phyloP scores from a whole-genome alignment of 2,113 vertebrate species.

The Notiomystis cincta region DNA sequence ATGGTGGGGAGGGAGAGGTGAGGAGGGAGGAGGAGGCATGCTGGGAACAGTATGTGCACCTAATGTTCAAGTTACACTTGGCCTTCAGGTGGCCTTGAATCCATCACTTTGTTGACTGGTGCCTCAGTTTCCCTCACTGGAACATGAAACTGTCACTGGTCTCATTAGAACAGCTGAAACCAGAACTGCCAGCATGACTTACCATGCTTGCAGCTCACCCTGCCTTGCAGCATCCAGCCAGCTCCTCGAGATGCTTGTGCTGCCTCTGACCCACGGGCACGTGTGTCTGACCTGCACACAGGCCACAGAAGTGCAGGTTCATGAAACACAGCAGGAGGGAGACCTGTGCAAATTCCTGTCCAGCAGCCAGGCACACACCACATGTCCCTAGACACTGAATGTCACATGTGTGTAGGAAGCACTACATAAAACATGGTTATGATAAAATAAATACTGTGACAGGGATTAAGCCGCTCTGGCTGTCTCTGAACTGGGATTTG shows the following conservation, averaged over 20 bases:
- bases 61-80: not conserved
- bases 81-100: not conserved
- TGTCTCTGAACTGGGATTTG: not conserved
- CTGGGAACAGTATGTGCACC: not conserved
- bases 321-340: not conserved
- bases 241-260: not conserved
- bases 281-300: not conserved
- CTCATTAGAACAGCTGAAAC: not conserved
- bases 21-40: no score
- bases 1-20: fast-evolving
- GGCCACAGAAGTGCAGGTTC: not conserved
- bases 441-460: not conserved
- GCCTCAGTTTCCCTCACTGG: not conserved
- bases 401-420: not conserved
- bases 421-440: not conserved
- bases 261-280: not conserved
- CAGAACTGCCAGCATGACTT: not conserved
- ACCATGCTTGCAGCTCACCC: not conserved
- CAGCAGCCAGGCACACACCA: not conserved
- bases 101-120: not conserved
- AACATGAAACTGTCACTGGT: not conserved
- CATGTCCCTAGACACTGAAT: not conserved
- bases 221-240: not conserved
- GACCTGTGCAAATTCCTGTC: not conserved
- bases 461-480: not conserved